These are phyloP conservation scores for Aphrophora alni DNA, from an alignment of 2,888 invertebrate genomes.

Conservation along the genomic window DNA sequence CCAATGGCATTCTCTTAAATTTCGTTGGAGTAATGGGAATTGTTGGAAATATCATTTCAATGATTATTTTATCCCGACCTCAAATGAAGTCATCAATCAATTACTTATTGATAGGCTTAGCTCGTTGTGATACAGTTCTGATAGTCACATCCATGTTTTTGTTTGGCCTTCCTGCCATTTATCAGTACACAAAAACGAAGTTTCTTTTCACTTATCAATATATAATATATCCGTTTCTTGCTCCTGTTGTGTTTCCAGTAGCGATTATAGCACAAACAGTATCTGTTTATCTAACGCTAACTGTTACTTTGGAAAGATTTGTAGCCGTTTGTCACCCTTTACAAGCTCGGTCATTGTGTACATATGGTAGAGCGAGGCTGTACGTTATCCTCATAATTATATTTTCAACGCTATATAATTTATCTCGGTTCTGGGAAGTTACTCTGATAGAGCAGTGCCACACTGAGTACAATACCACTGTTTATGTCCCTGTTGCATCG, in stretches of 20 bases:
- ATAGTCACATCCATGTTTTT: conserved; percentile 84
- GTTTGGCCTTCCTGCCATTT: conserved; percentile 86
- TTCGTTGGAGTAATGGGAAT: conserved; percentile 82
- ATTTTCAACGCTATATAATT: conserved; percentile 84
- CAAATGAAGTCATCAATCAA: conserved; percentile 97
- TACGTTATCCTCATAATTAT: conserved; percentile 83
- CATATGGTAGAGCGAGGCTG: conserved; percentile 82
- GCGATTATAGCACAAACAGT: conserved; percentile 91
- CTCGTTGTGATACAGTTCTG: conserved; percentile 90
- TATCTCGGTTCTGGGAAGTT: conserved; percentile 67
- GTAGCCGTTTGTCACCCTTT: conserved; percentile 93
- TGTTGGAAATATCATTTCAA: conserved; percentile 88
- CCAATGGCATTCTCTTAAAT: conserved; percentile 82
- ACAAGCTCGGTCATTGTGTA: conserved; percentile 87
- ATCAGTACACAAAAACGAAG: conserved; percentile 82
- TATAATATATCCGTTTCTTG: conserved; percentile 77
- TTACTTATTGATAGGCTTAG: conserved; percentile 90
- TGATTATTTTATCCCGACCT: conserved; percentile 88
- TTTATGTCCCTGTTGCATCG: conserved; percentile 76
- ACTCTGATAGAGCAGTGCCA: conserved; percentile 47
- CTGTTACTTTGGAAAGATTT: conserved; percentile 75
- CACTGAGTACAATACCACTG: conserved; percentile 61
- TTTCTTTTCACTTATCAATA: conserved; percentile 78
- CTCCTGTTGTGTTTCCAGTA: conserved; percentile 80
- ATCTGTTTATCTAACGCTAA: conserved; percentile 83